A percentile compares a stretch with the other conserved stretches of the same genome.
Evolutionary conservation across 1,140 invertebrate species (phyloP).

Genomic region (Heliconius himera): DNA sequence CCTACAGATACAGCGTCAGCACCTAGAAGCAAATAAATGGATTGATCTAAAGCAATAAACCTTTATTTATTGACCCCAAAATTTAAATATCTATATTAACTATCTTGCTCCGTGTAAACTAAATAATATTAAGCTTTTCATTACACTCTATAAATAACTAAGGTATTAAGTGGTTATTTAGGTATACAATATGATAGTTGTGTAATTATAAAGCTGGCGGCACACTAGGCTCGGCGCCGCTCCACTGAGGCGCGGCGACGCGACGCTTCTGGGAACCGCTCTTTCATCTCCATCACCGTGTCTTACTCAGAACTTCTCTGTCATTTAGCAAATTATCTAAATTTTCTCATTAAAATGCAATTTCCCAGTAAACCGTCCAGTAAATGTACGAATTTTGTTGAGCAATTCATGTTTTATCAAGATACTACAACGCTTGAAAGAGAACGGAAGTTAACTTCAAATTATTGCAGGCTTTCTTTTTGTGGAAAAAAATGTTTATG

Average conservation of each 20-base stretch:
- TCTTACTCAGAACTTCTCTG: constrained; percentile 31
- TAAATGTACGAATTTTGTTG: not conserved
- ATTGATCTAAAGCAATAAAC: no score
- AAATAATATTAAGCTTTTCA: not conserved
- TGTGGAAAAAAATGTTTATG: not conserved
- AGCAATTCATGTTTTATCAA: constrained; percentile 3
- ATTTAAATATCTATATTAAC: no score
- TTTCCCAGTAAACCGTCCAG: constrained; percentile 22
- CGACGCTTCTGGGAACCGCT: constrained; percentile 49
- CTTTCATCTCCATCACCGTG: constrained; percentile 53
- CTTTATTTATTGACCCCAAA: no score
- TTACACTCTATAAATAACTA: not conserved
- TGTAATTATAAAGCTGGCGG: constrained; percentile 51
- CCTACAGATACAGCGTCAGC: no score
- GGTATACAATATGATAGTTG: constrained; percentile 12
- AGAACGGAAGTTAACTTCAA: not conserved
- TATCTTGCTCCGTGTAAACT: not conserved
- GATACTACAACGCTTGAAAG: not conserved
- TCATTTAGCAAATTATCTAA: constrained; percentile 35
- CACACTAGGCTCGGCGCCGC: constrained; percentile 43
- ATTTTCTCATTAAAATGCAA: constrained; percentile 30
- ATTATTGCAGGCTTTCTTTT: not conserved
- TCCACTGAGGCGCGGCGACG: constrained; percentile 43
- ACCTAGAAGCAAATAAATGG: not conserved
- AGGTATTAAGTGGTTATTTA: not conserved